Evolutionary conservation across 53 echinoderm and acorn worm species (phyloP), one percentile per base, ranked within the genome.

Genomic region (Paelopatides confundens): DNA sequence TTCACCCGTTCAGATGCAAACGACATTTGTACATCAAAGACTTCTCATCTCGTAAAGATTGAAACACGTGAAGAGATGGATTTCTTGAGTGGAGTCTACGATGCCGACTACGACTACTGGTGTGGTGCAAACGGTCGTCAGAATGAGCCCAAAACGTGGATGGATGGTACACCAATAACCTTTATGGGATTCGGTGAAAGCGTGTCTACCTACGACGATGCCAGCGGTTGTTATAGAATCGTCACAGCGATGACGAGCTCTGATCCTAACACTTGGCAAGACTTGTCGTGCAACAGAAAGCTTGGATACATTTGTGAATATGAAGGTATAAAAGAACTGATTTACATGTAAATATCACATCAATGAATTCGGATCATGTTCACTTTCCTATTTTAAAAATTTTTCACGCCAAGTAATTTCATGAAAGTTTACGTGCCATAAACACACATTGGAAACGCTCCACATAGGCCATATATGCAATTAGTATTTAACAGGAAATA

Each of bases 221-320:
- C 24, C 0, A 46, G 40, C 1, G 74, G 74, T 2, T 74, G 74
- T 40, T 74, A 74, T 35, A 74, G 74, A n/a, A 74, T 74, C 21
- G 74, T 29, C 1, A 39, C 74, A 0, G 24, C 17, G n/a, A 58
- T 58, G 21, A 8, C 31, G 10, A 12, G 3, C 2, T 18, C 39
- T 37, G 37, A 37, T 35, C 70, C 70, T 37, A 24, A 70, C 31
- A 70, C 37, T 23, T 70, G 74, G 74, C 74, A 74, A 10, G 74
- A 74, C 28, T 10, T 40, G 10, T 24, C 47, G 40, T 74, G 74
- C 26, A 40, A 8, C 5, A 74, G 47, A 23, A 1, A 5, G 14
- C 39, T 39, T 26, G 74, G 74, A 2, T 74, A 43, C 74, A 74
- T 74, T 28, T 74, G 74, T 46, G 74, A 74, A 46, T 74, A 39